Evolutionary conservation across 2,888 invertebrate genomes (phyloP).

Genomic region (Trissonchulus latispiculum): DNA sequence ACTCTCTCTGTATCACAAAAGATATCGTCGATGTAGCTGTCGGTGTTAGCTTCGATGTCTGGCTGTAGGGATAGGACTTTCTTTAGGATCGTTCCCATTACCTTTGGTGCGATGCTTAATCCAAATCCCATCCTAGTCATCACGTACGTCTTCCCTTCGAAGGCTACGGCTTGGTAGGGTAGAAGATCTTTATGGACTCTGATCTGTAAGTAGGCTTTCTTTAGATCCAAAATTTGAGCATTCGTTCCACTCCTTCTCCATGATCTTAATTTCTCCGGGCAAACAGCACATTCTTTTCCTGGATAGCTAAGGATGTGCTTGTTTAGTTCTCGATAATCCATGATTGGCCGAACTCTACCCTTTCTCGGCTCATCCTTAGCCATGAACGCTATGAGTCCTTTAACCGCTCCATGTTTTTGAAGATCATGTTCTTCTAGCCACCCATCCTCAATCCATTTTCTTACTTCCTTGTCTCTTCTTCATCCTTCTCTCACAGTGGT

Average conservation of each 20-base stretch:
- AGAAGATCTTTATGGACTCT: neutral
- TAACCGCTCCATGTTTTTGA: neutral
- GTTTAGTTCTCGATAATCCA: too few relatives aligned
- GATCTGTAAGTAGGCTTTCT: slow-evolving; percentile 6
- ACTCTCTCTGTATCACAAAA: neutral
- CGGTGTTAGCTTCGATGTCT: neutral
- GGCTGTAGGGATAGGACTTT: neutral
- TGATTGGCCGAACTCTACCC: too few relatives aligned
- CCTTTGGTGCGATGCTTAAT: slow-evolving; percentile 2
- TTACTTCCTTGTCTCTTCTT: too few relatives aligned
- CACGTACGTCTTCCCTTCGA: neutral
- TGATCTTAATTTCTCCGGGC: neutral
- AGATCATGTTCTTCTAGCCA: too few relatives aligned
- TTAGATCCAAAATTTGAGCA: neutral
- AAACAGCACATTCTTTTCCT: too few relatives aligned
- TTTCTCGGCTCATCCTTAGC: too few relatives aligned
- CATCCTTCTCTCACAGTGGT: too few relatives aligned
- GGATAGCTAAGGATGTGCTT: too few relatives aligned
- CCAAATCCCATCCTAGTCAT: slow-evolving; percentile 5
- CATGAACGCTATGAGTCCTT: too few relatives aligned
- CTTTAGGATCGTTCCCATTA: neutral
- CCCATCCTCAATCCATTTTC: too few relatives aligned
- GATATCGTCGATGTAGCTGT: slow-evolving; percentile 10
- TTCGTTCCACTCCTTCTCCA: neutral
- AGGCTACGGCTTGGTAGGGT: neutral